These are phyloP conservation scores for Apogon hyalosoma DNA, from an alignment of 2,797 vertebrate species.

Conservation along the genomic window DNA sequence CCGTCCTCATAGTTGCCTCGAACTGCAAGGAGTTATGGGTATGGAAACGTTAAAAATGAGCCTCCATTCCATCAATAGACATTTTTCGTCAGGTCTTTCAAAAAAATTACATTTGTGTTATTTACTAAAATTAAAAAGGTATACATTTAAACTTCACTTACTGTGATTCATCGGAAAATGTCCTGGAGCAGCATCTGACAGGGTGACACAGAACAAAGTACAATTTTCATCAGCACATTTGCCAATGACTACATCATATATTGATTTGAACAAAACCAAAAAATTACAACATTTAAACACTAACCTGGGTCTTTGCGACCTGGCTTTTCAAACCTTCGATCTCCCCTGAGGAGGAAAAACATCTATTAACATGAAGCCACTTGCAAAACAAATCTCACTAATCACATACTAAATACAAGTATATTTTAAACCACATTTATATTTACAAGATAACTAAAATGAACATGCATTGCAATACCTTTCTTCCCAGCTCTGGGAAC, in stretches of 20 bases:
- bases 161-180: constrained; percentile 87
- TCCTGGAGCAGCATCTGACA: constrained; percentile 77
- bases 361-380: not conserved
- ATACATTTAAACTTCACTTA: constrained; percentile 65
- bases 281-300: constrained; percentile 48
- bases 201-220: constrained; percentile 34
- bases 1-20: constrained; percentile 94
- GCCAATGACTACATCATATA: constrained; percentile 8
- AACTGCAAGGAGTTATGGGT: constrained; percentile 75
- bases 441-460: not conserved
- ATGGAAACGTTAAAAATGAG: not conserved
- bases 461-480: constrained; percentile 82
- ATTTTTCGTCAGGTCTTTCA: not conserved
- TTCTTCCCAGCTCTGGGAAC: constrained; percentile 99
- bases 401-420: not conserved
- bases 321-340: constrained; percentile 99
- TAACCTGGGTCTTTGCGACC: constrained; percentile 98
- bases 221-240: constrained; percentile 18
- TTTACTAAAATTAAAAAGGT: not conserved
- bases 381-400: not conserved
- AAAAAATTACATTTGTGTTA: not conserved
- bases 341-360: constrained; percentile 85
- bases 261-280: constrained; percentile 19
- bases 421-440: not conserved
- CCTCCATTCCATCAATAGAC: not conserved